Base-by-base conservation (phyloP, 30 jellyfish, hydroid and myxozoan species). In the Chironex yamaguchii region DNA sequence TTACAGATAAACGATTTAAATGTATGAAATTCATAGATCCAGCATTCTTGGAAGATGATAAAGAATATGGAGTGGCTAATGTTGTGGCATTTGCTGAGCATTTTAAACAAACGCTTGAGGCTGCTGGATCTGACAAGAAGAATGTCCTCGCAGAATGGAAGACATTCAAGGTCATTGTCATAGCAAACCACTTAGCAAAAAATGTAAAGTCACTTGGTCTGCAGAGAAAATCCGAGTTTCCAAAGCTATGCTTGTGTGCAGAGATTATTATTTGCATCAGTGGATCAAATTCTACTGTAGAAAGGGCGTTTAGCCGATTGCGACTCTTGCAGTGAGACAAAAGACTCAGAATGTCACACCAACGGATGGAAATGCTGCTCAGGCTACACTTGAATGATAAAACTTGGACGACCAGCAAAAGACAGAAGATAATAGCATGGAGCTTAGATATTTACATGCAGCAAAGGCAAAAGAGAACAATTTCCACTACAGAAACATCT, bases 251-350 rank as follows among this genome's bases (percentile, higher is more conserved):
- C 79, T 31, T 54, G 67, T 34, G 28, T 25, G 72, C 72, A 49
- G 86, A 73, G 28, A 33, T 73, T n/a, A 0, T 35, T 12, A 73
- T 73, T 34, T 33, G 52, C 36, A 73, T 73, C 1, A 50, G 76
- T 33, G 89, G 81, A 22, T 77, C 89, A 3, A 77, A 77, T 30
- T 77, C 81, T 1, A 30, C 79, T 17, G 89, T 77, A 11, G 83
- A 77, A 25, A 52, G 81, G 77, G 81, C 89, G 34, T 77, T 77
- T 62, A 58, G 89, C 62, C 26, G 22, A 12, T 24, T 77, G 49
- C n/a, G 34, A 33, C 9, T 52, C 3, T 13, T 77, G 34, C 81
- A 52, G 0, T 51, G 62, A 4, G 81, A 77, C 36, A 13, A 70
- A 32, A 52, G 82, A 25, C 64, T 76, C 0, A 13, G 35, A 12